Conservation (phyloP, 2,888 invertebrate genomes). For the Pyrocoelia pectoralis region DNA sequence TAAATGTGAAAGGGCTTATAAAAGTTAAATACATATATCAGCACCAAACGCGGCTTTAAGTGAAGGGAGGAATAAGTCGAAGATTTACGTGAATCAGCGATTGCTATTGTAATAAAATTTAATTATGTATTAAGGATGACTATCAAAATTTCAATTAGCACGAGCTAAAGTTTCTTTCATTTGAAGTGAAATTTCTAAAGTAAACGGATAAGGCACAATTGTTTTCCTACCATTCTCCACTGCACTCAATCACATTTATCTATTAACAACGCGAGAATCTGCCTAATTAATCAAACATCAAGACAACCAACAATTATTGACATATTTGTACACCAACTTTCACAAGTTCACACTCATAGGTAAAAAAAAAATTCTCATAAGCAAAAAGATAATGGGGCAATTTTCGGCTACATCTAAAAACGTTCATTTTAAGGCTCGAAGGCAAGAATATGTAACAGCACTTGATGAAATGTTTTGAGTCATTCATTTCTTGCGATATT, state of each 20-base stretch:
- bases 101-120: too few relatives aligned
- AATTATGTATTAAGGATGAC: too few relatives aligned
- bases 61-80: too few relatives aligned
- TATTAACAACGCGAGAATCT: neutral
- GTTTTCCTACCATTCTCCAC: neutral
- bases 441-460: neutral
- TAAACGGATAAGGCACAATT: too few relatives aligned
- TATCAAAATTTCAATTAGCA: too few relatives aligned
- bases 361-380: neutral
- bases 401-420: neutral
- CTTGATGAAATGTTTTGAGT: neutral
- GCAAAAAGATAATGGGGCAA: neutral
- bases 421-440: too few relatives aligned
- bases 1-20: too few relatives aligned
- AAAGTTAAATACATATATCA: too few relatives aligned
- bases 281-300: neutral
- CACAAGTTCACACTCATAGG: neutral
- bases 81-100: too few relatives aligned
- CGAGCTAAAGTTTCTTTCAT: too few relatives aligned
- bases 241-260: neutral
- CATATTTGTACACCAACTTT: neutral
- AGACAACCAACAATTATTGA: neutral
- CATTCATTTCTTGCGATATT: constrained; percentile 9
- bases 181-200: too few relatives aligned
- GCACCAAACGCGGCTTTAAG: too few relatives aligned